A percentile compares a stretch with the other conserved stretches of the same genome.
Evolutionary conservation across 2,797 vertebrate genomes (phyloP).

Genomic region (Huso huso): DNA sequence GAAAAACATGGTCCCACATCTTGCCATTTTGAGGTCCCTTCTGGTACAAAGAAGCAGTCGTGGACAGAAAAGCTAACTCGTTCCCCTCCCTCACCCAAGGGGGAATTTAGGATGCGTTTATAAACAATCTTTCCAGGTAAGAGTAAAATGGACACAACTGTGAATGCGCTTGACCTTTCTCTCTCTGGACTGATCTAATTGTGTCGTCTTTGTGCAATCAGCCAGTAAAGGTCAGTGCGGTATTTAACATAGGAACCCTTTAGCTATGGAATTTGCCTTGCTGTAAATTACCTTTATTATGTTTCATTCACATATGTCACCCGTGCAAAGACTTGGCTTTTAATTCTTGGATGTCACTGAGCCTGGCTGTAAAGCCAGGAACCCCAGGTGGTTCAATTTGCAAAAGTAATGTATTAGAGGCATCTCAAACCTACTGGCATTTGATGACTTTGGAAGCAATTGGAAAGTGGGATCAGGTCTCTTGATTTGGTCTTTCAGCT

Average conservation of each 20-base stretch:
- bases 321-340: conserved; percentile 59
- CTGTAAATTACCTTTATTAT: conserved; percentile 97
- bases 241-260: conserved; percentile 89
- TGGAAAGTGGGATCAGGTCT: too few relatives aligned
- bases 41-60: conserved; percentile 43
- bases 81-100: conserved; percentile 32
- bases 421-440: too few relatives aligned
- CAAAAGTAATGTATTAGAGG: too few relatives aligned
- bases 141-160: conserved; percentile 72
- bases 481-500: too few relatives aligned
- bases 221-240: conserved; percentile 88
- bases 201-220: conserved; percentile 95
- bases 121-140: conserved; percentile 59
- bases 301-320: conserved; percentile 75
- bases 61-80: conserved; percentile 63
- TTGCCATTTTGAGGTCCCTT: conserved; percentile 55
- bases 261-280: conserved; percentile 92
- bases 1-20: conserved; percentile 42
- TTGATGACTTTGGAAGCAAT: too few relatives aligned
- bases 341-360: conserved; percentile 42
- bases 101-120: conserved; percentile 25
- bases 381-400: not conserved
- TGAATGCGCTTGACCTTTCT: conserved; percentile 91
- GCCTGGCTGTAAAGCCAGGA: conserved; percentile 18
- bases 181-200: conserved; percentile 90